phyloP scores from a whole-genome alignment of 92 coral and sea anemone genomes.

The Pocillopora grandis region DNA sequence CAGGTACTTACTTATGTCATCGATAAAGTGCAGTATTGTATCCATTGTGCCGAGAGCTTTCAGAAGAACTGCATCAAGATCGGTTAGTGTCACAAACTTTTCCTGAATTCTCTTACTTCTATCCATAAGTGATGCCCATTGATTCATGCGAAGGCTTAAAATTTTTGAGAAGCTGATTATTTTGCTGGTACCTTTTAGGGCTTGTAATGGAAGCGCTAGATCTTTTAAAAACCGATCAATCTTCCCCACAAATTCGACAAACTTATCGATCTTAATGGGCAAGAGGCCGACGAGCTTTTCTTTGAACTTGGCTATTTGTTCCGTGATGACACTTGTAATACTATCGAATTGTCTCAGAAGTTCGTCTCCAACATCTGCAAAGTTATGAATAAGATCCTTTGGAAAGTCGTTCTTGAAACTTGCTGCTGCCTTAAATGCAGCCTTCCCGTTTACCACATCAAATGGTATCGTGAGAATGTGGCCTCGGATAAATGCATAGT shows the following conservation, averaged over 20 bases:
- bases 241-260: constrained; percentile 54
- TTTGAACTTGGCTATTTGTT: constrained; percentile 52
- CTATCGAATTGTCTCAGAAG: constrained; percentile 64
- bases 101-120: constrained; percentile 58
- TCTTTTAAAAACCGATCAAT: constrained; percentile 47
- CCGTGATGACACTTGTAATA: constrained; percentile 52
- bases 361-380: constrained; percentile 70
- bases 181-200: constrained; percentile 37
- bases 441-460: constrained; percentile 79
- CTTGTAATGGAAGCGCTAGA: constrained; percentile 37
- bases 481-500: constrained; percentile 67
- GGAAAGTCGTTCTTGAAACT: constrained; percentile 83
- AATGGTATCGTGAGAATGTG: constrained; percentile 72
- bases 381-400: constrained; percentile 73
- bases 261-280: constrained; percentile 46
- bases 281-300: constrained; percentile 46
- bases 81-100: constrained; percentile 48
- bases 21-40: constrained; percentile 59
- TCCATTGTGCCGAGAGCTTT: constrained; percentile 70
- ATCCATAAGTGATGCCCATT: constrained; percentile 72
- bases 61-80: constrained; percentile 60
- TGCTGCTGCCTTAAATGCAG: constrained; percentile 80
- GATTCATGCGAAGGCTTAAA: constrained; percentile 29
- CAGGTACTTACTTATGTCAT: constrained; percentile 61
- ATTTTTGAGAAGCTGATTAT: constrained; percentile 25